Base-by-base conservation (phyloP, 2,113 vertebrate species). In the Pachyramphus minor region DNA sequence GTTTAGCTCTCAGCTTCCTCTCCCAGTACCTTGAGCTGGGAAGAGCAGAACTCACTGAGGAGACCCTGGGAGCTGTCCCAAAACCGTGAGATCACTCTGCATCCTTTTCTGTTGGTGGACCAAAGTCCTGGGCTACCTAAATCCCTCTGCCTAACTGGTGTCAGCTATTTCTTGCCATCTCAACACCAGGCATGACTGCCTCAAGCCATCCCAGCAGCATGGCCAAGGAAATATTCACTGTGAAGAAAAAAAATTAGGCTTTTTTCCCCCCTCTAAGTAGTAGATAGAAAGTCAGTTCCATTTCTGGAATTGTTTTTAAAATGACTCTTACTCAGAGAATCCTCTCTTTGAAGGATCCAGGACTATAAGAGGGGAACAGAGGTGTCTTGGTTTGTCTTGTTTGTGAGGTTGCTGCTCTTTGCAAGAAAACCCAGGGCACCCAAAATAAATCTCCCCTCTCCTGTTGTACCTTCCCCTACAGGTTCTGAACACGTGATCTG, bases 301-400 rank as follows among this genome's bases (percentile, higher is more conserved):
- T 71, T 89, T 93, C 69, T 81, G 52, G 47, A 72, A 30, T 12
- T 50, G 17, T 11, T 94, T 91, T 78, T 50, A 41, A 80, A 95
- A 60, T 63, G 42, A 30, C 19, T 59, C 22, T 22, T 25, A 25
- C 28, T 59, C 63, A 58, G 83, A 49, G 50, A 11, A 33, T 71
- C 22, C 66, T 80, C 14, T 5, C 9, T 12, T 74, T 67, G 67
- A 42, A 37, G 23, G 37, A 22, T 72, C 11, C 37, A 28, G 35
- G 21, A 18, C 77, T 66, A 2, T n/a, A 50, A 49, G 31, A 56
- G 27, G n/a, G 35, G 28, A 31, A 47, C 27, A 35, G 75, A 33
- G 3, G 1, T 12, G 4, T 28, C 30, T 58, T 50, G 22, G 24
- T 81, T 60, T 58, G 13, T 49, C 28, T 42, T 42, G 14, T 71